Conservation (phyloP, 64 coral and sea anemone genomes). For the Stylophora pistillata region DNA sequence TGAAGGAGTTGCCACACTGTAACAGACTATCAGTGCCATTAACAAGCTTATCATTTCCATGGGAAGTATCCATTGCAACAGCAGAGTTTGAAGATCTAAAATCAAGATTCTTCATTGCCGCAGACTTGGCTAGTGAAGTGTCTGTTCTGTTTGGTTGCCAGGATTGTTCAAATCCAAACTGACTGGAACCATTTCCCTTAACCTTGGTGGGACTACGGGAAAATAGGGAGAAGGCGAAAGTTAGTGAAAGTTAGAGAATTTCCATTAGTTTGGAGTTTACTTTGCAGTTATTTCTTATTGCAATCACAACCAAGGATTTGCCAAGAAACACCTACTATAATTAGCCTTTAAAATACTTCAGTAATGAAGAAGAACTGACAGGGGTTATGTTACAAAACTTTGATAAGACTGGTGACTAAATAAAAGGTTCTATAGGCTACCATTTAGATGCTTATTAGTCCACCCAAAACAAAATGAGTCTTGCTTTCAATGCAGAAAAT, state of each 20-base stretch:
- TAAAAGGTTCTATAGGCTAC: too few relatives aligned
- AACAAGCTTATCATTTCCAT: slow-evolving; percentile 26
- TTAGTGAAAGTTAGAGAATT: slow-evolving; percentile 40
- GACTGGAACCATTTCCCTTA: slow-evolving; percentile 60
- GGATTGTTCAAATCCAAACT: slow-evolving; percentile 78
- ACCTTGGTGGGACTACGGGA: slow-evolving; percentile 65
- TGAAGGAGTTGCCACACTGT: slow-evolving; percentile 20
- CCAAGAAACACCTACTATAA: too few relatives aligned
- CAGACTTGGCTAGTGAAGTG: neutral
- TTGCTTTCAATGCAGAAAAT: too few relatives aligned
- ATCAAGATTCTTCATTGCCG: slow-evolving; percentile 57
- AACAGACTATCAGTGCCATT: slow-evolving; percentile 46
- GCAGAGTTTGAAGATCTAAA: slow-evolving; percentile 45
- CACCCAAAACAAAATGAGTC: too few relatives aligned
- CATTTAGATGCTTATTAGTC: too few relatives aligned
- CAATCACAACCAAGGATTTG: too few relatives aligned
- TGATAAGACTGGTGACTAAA: too few relatives aligned
- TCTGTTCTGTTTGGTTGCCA: slow-evolving; percentile 74
- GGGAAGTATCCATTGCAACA: slow-evolving; percentile 59
- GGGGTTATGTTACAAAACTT: too few relatives aligned
- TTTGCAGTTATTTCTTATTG: too few relatives aligned
- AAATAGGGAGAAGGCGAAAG: slow-evolving; percentile 5
- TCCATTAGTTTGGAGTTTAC: neutral
- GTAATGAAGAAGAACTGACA: too few relatives aligned
- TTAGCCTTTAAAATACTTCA: too few relatives aligned